Percentiles rank a stretch among this genome's conserved stretches.
These are phyloP conservation scores for Theropithecus gelada DNA, from an alignment of 2,113 vertebrate species.

Conservation along the genomic window DNA sequence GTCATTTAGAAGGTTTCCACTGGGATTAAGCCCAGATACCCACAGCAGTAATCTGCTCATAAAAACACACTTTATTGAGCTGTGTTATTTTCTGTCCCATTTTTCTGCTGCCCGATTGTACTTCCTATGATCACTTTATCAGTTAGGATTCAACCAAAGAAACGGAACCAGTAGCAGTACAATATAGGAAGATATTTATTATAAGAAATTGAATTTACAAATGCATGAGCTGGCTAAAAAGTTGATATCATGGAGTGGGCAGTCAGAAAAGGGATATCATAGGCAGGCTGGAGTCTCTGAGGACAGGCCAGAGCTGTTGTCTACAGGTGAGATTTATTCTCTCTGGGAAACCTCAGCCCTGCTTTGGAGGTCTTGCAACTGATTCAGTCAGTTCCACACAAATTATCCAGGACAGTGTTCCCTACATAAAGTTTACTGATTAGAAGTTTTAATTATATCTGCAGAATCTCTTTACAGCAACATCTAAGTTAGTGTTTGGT, in stretches of 20 bases:
- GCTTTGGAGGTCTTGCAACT: neutral
- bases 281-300: too few relatives aligned
- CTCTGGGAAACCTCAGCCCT: neutral
- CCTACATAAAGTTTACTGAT: neutral
- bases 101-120: neutral
- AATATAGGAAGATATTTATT: neutral
- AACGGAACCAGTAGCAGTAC: neutral
- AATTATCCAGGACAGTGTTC: neutral
- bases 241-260: rapidly evolving
- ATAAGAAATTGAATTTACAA: neutral
- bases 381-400: neutral
- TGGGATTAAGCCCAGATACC: neutral
- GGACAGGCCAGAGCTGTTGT: neutral
- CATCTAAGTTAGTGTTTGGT: neutral
- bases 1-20: neutral
- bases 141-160: neutral
- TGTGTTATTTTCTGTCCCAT: neutral
- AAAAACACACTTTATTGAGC: neutral
- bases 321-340: neutral
- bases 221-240: neutral
- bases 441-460: neutral
- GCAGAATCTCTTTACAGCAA: neutral
- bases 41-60: neutral
- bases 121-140: neutral
- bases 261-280: neutral